phyloP scores from a whole-genome alignment of 2,888 invertebrate species.

The Agriopis marginaria region DNA sequence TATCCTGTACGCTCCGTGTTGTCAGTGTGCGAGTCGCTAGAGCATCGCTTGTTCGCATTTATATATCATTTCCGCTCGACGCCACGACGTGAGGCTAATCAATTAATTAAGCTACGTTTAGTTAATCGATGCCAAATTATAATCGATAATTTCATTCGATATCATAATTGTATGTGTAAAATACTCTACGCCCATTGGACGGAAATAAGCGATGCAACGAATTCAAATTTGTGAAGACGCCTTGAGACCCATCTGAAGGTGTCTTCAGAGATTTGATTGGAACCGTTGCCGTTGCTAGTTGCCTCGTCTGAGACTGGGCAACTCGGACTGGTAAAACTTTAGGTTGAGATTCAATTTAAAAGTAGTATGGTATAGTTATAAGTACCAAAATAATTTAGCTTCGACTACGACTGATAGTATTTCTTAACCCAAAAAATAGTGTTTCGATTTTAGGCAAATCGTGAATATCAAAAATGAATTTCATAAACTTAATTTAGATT shows the following conservation, averaged over 20 bases:
- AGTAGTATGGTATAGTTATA: not conserved
- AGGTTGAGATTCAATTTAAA: conserved; percentile 18
- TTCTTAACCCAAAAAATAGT: not conserved
- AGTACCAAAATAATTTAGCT: not conserved
- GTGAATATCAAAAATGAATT: no score
- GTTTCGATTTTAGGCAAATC: no score
- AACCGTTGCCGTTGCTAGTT: not conserved
- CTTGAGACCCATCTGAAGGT: not conserved
- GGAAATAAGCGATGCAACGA: not conserved
- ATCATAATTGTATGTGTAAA: conserved; percentile 29
- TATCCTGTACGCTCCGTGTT: conserved; percentile 19
- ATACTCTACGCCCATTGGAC: conserved; percentile 17
- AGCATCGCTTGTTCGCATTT: conserved; percentile 78
- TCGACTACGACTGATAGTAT: not conserved
- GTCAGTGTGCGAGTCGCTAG: conserved; percentile 48
- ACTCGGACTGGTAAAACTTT: conserved; percentile 19
- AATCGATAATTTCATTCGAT: conserved; percentile 54
- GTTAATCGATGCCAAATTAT: conserved; percentile 82
- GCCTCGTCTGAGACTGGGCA: conserved; percentile 6
- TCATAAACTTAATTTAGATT: no score
- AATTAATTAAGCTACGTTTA: conserved; percentile 71
- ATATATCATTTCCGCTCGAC: conserved; percentile 56
- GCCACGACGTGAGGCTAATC: conserved; percentile 64
- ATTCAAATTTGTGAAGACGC: not conserved
- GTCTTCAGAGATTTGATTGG: not conserved